Evolutionary conservation across 1,140 invertebrate species (phyloP).

Genomic region (Aporrectodea caliginosa): DNA sequence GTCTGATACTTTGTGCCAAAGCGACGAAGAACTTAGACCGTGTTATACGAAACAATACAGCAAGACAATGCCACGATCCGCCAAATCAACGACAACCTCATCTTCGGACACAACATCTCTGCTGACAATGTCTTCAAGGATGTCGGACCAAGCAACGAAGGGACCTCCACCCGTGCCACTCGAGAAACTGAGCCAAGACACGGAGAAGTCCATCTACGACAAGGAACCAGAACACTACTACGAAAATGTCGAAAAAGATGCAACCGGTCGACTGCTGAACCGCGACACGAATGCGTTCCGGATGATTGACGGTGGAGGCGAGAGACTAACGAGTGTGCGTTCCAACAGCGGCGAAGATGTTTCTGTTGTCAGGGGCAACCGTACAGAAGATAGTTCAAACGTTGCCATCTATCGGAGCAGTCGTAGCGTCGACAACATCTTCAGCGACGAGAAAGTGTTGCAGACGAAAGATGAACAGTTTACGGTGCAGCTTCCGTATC

Average conservation of each 20-base stretch:
- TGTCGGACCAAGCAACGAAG: background rate
- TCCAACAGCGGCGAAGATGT: background rate
- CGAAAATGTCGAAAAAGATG: slow-evolving; percentile 21
- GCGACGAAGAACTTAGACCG: background rate
- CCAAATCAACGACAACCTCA: background rate
- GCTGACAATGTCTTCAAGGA: background rate
- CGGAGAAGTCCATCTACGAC: slow-evolving; percentile 10
- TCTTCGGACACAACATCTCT: background rate
- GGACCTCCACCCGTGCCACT: background rate
- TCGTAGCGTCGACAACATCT: background rate
- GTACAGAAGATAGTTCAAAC: background rate
- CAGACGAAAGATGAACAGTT: background rate
- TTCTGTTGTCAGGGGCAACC: background rate
- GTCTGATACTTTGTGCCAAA: background rate
- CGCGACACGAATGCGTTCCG: slow-evolving; percentile 9
- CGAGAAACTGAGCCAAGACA: background rate
- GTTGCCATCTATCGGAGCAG: background rate
- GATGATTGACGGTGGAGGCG: background rate
- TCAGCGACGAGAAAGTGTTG: background rate
- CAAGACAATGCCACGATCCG: background rate
- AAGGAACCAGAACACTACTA: slow-evolving; percentile 12
- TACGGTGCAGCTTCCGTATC: slow-evolving; percentile 10
- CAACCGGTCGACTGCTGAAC: slow-evolving; percentile 9
- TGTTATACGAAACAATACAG: background rate
- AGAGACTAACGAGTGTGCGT: background rate